A percentile compares a stretch with the other conserved stretches of the same genome.
phyloP scores from a whole-genome alignment of 2,888 invertebrate genomes.

The Priocnemis perturbator region DNA sequence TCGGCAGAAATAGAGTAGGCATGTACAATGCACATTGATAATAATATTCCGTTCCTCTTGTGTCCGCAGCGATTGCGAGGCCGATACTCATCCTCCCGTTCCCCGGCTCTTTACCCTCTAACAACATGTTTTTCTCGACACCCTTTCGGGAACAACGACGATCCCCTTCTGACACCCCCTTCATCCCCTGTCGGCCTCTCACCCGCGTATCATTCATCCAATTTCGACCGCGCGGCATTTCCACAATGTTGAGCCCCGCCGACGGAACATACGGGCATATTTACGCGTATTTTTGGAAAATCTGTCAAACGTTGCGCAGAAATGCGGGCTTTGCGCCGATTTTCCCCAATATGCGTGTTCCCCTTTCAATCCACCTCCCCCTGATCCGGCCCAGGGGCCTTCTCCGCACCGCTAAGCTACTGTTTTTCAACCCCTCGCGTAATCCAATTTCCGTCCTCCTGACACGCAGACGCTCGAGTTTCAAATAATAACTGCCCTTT shows the following conservation, averaged over 20 bases:
- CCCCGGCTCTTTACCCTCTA: slow-evolving; percentile 9
- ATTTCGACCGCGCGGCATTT: slow-evolving; percentile 56
- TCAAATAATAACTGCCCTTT: slow-evolving; percentile 36
- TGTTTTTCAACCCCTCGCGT: slow-evolving; percentile 56
- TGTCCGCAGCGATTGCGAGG: not conserved
- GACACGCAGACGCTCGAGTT: slow-evolving; percentile 39
- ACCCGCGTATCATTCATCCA: slow-evolving; percentile 56
- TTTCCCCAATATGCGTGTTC: slow-evolving; percentile 12
- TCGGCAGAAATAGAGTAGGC: not conserved
- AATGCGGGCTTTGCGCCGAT: slow-evolving; percentile 52
- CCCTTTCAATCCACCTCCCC: slow-evolving; percentile 31
- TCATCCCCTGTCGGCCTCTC: slow-evolving; percentile 40
- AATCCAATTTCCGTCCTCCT: slow-evolving; percentile 64
- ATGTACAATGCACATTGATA: slow-evolving; percentile 6
- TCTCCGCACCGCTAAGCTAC: slow-evolving; percentile 22
- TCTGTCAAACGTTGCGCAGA: slow-evolving; percentile 66
- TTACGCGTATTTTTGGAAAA: slow-evolving; percentile 70
- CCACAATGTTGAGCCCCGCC: slow-evolving; percentile 53
- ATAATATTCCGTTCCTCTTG: not conserved
- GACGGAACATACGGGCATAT: slow-evolving; percentile 70
- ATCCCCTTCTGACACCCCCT: slow-evolving; percentile 28
- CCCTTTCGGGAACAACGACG: slow-evolving; percentile 56
- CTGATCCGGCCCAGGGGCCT: slow-evolving; percentile 26
- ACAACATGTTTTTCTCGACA: slow-evolving; percentile 67
- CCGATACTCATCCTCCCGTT: not conserved